These are phyloP conservation scores for Cyrtonyx montezumae DNA, from an alignment of 2,113 vertebrate species.

Conservation along the genomic window DNA sequence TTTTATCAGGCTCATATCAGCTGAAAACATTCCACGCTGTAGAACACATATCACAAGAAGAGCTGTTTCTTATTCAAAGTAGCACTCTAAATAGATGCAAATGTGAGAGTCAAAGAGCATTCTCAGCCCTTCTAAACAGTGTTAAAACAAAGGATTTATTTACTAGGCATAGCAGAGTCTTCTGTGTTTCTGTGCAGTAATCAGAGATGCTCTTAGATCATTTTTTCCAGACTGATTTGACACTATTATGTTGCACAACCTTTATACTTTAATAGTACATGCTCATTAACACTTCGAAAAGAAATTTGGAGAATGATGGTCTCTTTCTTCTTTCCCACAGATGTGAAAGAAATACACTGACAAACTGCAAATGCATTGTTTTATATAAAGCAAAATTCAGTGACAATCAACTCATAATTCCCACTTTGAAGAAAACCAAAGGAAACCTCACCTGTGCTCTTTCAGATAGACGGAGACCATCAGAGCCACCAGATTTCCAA, in stretches of 20 bases:
- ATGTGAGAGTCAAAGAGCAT: neutral
- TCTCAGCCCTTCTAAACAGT: neutral
- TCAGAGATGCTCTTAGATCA: neutral
- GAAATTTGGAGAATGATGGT: neutral
- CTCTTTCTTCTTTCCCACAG: neutral
- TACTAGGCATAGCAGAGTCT: neutral
- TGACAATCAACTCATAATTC: neutral
- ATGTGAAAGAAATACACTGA: neutral
- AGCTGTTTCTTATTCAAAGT: neutral
- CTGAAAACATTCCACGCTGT: neutral
- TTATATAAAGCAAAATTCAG: neutral
- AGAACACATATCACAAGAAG: neutral
- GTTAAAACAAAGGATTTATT: neutral
- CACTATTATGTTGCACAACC: neutral
- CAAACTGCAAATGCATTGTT: neutral
- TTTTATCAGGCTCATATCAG: neutral
- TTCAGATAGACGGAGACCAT: constrained; percentile 39
- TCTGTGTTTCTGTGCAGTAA: neutral
- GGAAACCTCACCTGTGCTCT: constrained; percentile 66
- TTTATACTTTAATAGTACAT: neutral
- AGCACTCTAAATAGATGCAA: neutral
- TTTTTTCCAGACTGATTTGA: neutral
- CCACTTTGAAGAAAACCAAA: constrained; percentile 19
- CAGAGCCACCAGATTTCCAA: constrained; percentile 53
- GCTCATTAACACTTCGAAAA: neutral